A percentile compares a stretch with the other conserved stretches of the same genome.
These are phyloP conservation scores for Tethya wilhelma DNA, from an alignment of 37 sponge, comb jelly and placozoan species.

Conservation along the genomic window DNA sequence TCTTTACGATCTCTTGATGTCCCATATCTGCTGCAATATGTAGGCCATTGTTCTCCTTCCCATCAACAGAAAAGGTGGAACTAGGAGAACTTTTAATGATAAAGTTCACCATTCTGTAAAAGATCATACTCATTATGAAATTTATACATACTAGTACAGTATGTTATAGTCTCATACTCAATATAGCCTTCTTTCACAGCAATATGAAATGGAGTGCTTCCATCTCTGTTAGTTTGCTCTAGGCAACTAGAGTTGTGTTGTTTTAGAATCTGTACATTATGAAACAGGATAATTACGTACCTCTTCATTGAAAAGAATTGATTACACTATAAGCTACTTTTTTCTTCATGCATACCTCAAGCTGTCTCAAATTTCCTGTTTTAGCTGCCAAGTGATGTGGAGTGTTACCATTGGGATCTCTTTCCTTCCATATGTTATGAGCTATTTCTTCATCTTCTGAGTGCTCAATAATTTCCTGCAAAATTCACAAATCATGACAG, in stretches of 20 bases:
- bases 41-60: not conserved
- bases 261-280: not conserved
- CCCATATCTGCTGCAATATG: conserved; percentile 18
- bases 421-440: not conserved
- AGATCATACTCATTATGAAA: no score
- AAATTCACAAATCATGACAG: not conserved
- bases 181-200: not conserved
- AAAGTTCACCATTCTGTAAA: conserved; percentile 3
- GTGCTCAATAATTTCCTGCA: not conserved
- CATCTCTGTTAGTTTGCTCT: conserved; percentile 10
- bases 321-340: no score
- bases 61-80: not conserved
- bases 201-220: conserved; percentile 25
- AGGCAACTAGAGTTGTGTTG: not conserved
- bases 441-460: not conserved
- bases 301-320: no score
- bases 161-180: not conserved
- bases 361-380: not conserved
- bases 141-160: not conserved
- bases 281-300: not conserved
- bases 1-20: not conserved
- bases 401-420: not conserved
- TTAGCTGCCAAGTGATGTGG: conserved; percentile 17
- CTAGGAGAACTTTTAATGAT: not conserved
- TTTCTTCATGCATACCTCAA: not conserved